A percentile compares a stretch with the other conserved stretches of the same genome.
These are phyloP conservation scores for Ditula angustiorana DNA, from an alignment of 2,888 invertebrate genomes.

Conservation along the genomic window DNA sequence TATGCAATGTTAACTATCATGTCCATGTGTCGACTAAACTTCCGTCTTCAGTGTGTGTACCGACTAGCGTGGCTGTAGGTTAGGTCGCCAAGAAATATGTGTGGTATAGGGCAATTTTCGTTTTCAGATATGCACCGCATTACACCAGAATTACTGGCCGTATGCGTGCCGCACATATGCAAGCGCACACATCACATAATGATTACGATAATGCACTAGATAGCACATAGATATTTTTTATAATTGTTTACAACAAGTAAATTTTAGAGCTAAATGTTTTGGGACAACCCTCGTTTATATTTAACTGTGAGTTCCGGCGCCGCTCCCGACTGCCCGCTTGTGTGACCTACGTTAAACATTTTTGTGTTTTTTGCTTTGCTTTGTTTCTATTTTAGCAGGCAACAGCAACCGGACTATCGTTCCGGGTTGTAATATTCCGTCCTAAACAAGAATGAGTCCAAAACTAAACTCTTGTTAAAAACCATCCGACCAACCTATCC, in stretches of 20 bases:
- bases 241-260: constrained; percentile 70
- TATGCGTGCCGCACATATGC: constrained; percentile 86
- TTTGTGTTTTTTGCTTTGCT: constrained; percentile 53
- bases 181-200: constrained; percentile 85
- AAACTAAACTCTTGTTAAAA: neutral
- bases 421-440: constrained; percentile 52
- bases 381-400: constrained; percentile 41
- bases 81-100: constrained; percentile 82
- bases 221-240: constrained; percentile 82
- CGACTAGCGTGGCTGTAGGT: constrained; percentile 69
- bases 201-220: constrained; percentile 82
- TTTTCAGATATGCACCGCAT: constrained; percentile 86
- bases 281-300: constrained; percentile 85
- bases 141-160: constrained; percentile 86
- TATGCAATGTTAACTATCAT: constrained; percentile 81
- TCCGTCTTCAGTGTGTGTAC: constrained; percentile 80
- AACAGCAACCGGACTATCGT: constrained; percentile 28
- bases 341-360: constrained; percentile 61
- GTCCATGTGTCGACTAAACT: constrained; percentile 82
- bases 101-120: constrained; percentile 86
- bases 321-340: constrained; percentile 79
- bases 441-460: constrained; percentile 49
- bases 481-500: constrained; percentile 26
- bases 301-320: constrained; percentile 73
- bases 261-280: constrained; percentile 81